Conservation (phyloP, 1,140 invertebrate genomes). For the Zaprionus lachaisei region DNA sequence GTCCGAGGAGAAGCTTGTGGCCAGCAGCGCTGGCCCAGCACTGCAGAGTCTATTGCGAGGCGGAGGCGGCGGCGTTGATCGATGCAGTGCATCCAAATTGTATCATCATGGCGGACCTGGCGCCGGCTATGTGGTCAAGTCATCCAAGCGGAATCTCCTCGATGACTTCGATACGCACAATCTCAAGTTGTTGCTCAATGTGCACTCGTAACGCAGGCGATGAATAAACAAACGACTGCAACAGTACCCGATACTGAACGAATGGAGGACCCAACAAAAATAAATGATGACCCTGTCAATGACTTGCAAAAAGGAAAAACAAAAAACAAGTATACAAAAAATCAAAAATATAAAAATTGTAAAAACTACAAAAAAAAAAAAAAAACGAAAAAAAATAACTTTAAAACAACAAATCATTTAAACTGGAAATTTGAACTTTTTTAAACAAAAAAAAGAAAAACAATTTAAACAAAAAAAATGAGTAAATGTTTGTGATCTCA, state of each 20-base stretch:
- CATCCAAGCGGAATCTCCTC: slow-evolving; percentile 81
- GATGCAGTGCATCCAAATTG: slow-evolving; percentile 43
- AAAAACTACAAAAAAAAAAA: slow-evolving; percentile 51
- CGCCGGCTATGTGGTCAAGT: slow-evolving; percentile 56
- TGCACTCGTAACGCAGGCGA: slow-evolving; percentile 85
- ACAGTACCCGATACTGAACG: slow-evolving; percentile 42
- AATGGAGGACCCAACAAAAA: slow-evolving; percentile 50
- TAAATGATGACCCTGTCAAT: slow-evolving; percentile 57
- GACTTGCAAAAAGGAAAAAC: slow-evolving; percentile 46
- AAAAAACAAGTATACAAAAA: slow-evolving; percentile 47
- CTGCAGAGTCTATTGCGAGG: slow-evolving; percentile 63
- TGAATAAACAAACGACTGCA: slow-evolving; percentile 29
- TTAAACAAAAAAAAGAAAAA: slow-evolving; percentile 65
- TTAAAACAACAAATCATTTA: slow-evolving; percentile 65
- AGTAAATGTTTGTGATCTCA: slow-evolving; percentile 84
- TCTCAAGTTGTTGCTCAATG: slow-evolving; percentile 85
- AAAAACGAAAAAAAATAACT: slow-evolving; percentile 51
- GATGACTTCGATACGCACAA: slow-evolving; percentile 85
- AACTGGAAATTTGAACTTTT: slow-evolving; percentile 76
- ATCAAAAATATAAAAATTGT: slow-evolving; percentile 73
- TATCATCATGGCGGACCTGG: slow-evolving; percentile 15
- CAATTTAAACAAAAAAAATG: slow-evolving; percentile 45
- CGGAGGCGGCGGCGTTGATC: slow-evolving; percentile 37
- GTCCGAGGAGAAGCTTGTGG: slow-evolving; percentile 64
- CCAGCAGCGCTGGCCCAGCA: slow-evolving; percentile 70